These are phyloP conservation scores for Drosophila burlai DNA, from an alignment of 1,140 invertebrate genomes.

Conservation along the genomic window DNA sequence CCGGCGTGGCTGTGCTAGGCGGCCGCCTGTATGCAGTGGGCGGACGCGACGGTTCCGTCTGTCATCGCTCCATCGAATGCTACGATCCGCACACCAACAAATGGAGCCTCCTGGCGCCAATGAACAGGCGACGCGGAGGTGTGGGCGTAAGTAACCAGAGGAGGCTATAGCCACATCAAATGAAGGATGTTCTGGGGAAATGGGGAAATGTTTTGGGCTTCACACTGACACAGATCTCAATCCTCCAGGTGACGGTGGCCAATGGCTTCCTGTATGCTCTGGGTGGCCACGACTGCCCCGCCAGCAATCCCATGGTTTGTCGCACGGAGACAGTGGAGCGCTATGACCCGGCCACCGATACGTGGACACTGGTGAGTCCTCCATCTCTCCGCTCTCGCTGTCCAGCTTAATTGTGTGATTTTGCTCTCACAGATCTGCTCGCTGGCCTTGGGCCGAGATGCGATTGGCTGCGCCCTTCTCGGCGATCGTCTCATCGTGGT, in stretches of 20 bases:
- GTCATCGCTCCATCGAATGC: slow-evolving; percentile 95
- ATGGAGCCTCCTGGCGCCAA: slow-evolving; percentile 95
- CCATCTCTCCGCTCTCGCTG: too few species aligned
- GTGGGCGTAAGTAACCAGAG: slow-evolving; percentile 88
- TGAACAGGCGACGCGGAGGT: slow-evolving; percentile 95
- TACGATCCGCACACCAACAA: slow-evolving; percentile 96
- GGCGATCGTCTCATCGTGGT: slow-evolving; percentile 96
- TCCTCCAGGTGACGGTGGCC: slow-evolving; percentile 89
- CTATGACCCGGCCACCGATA: slow-evolving; percentile 92
- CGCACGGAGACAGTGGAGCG: slow-evolving; percentile 97
- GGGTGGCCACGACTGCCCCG: slow-evolving; percentile 95
- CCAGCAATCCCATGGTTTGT: slow-evolving; percentile 92
- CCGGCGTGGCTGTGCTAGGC: slow-evolving; percentile 94
- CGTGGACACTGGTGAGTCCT: slow-evolving; percentile 92
- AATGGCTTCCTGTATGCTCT: slow-evolving; percentile 94
- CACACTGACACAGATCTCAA: background rate
- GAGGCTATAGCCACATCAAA: background rate
- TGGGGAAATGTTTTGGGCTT: background rate
- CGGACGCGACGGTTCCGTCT: slow-evolving; percentile 96
- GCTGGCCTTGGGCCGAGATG: slow-evolving; percentile 94
- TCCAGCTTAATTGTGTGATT: background rate
- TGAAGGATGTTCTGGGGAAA: background rate
- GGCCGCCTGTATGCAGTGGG: slow-evolving; percentile 96
- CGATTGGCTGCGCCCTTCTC: slow-evolving; percentile 95
- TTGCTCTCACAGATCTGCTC: slow-evolving; percentile 87